These are phyloP conservation scores for Anas platyrhynchos DNA, from an alignment of 2,113 vertebrate species.

Conservation along the genomic window DNA sequence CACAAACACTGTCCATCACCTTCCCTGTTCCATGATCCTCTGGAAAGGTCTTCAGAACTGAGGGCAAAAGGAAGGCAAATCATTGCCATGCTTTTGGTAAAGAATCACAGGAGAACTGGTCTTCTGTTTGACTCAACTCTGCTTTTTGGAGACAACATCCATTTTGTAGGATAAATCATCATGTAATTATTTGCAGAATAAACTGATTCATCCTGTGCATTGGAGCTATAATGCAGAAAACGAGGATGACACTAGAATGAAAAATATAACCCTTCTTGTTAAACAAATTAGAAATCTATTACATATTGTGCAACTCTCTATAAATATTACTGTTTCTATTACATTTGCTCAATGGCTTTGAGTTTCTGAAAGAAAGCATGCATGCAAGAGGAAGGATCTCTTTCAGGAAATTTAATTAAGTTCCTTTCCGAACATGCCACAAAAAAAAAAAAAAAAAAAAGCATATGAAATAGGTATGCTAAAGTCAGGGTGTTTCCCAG, in stretches of 20 bases:
- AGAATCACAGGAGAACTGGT: neutral
- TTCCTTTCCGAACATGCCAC: neutral
- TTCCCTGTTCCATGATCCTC: neutral
- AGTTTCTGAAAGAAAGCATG: constrained; percentile 5
- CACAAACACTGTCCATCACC: neutral
- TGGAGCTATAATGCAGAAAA: neutral
- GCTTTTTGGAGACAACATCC: neutral
- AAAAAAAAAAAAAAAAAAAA: neutral
- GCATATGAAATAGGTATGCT: neutral
- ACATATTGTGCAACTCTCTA: neutral
- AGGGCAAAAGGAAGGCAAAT: neutral
- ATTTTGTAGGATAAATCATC: neutral
- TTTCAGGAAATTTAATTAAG: neutral
- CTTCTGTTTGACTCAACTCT: neutral
- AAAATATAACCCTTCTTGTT: neutral
- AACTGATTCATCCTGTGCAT: neutral
- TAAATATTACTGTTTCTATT: neutral
- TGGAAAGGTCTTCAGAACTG: neutral
- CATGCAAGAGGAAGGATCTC: neutral
- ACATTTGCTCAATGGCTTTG: neutral
- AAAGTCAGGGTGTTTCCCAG: neutral
- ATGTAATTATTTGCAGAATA: neutral
- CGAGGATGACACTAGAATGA: neutral
- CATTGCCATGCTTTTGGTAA: neutral
- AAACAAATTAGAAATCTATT: neutral